phyloP scores from a whole-genome alignment of 2,113 vertebrate genomes.

The Argyrosomus japonicus region DNA sequence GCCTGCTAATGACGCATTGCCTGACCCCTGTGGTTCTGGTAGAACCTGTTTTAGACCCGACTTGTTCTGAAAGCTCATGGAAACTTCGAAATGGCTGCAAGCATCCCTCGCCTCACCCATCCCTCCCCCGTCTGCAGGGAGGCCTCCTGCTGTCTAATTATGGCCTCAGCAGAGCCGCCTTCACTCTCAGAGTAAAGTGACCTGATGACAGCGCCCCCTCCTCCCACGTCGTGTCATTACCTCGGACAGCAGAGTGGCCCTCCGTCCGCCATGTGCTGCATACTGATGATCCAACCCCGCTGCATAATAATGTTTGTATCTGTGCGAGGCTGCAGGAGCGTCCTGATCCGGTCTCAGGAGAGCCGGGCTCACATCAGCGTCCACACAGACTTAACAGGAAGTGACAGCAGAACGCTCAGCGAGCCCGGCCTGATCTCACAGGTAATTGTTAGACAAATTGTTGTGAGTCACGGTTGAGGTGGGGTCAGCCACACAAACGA shows the following conservation, averaged over 20 bases:
- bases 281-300: constrained; percentile 70
- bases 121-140: constrained; percentile 15
- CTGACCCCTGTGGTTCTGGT: not conserved
- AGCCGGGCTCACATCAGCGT: constrained; percentile 20
- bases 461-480: constrained; percentile 18
- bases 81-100: constrained; percentile 14
- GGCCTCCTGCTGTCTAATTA: constrained; percentile 50
- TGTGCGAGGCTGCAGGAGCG: constrained; percentile 45
- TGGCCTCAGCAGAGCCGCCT: constrained; percentile 46
- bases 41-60: constrained; percentile 17
- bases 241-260: constrained; percentile 57
- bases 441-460: constrained; percentile 10
- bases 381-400: constrained; percentile 3
- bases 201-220: constrained; percentile 42
- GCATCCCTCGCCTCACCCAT: constrained; percentile 1
- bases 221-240: constrained; percentile 50
- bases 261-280: constrained; percentile 69
- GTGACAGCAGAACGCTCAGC: constrained; percentile 6
- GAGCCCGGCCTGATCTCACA: not conserved
- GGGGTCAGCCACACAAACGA: constrained; percentile 6
- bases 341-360: constrained; percentile 38
- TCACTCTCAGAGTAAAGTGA: constrained; percentile 29
- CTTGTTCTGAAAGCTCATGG: constrained; percentile 28
- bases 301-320: constrained; percentile 61
- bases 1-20: constrained; percentile 22